Conservation (phyloP, 2,797 vertebrate species). For the Crocidura indochinensis region DNA sequence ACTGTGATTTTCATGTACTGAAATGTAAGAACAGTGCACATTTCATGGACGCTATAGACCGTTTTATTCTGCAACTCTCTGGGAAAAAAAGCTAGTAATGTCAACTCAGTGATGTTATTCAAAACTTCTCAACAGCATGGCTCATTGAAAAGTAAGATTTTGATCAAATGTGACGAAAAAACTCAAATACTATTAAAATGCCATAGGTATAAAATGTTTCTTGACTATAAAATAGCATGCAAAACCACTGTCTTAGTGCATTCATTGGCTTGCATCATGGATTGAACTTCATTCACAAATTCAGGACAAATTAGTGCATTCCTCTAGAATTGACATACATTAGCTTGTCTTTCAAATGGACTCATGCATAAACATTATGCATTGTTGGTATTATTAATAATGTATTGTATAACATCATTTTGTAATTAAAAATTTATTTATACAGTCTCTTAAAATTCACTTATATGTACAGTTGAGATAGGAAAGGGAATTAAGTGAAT, state of each 20-base stretch:
- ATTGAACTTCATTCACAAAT: constrained; percentile 85
- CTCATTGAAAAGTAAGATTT: constrained; percentile 77
- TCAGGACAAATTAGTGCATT: constrained; percentile 84
- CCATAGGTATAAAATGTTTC: constrained; percentile 65
- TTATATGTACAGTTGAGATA: constrained; percentile 88
- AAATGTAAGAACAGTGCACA: constrained; percentile 33
- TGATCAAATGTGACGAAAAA: constrained; percentile 72
- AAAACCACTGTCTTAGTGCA: constrained; percentile 69
- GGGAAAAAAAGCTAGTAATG: constrained; percentile 78
- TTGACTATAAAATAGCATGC: constrained; percentile 67
- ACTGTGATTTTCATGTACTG: neutral
- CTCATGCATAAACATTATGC: constrained; percentile 89
- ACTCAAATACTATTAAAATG: constrained; percentile 73
- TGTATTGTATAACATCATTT: constrained; percentile 89
- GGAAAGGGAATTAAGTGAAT: constrained; percentile 90
- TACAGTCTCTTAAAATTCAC: constrained; percentile 90
- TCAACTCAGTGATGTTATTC: constrained; percentile 66
- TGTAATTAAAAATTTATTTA: constrained; percentile 93
- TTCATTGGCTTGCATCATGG: constrained; percentile 76
- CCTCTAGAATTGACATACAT: constrained; percentile 84
- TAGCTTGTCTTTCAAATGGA: constrained; percentile 89
- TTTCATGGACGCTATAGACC: constrained; percentile 61
- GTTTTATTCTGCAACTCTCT: constrained; percentile 75
- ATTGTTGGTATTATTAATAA: constrained; percentile 92
- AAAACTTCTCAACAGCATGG: constrained; percentile 82